Evolutionary conservation across 2,888 invertebrate species (phyloP).

Genomic region (Oscheius onirici): DNA sequence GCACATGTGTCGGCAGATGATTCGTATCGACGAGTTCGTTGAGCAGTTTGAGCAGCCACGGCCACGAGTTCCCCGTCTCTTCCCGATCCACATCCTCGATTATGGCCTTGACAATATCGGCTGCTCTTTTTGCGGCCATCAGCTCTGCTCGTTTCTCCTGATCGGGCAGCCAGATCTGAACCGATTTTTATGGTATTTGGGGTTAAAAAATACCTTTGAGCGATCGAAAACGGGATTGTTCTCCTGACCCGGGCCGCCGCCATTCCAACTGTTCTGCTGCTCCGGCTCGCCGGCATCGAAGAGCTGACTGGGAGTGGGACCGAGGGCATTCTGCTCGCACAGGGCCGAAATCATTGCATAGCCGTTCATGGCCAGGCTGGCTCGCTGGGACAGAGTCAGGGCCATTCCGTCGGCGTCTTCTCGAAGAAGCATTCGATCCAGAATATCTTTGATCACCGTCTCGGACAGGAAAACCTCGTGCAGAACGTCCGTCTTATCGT

Average conservation of each 20-base stretch:
- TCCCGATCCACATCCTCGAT: slow-evolving; percentile 35
- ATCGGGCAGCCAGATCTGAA: slow-evolving; percentile 43
- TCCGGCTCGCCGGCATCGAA: slow-evolving; percentile 27
- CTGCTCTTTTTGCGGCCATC: slow-evolving; percentile 24
- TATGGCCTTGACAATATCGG: slow-evolving; percentile 30
- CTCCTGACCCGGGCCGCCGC: slow-evolving; percentile 7
- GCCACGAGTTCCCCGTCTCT: slow-evolving; percentile 42
- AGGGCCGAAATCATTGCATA: slow-evolving; percentile 32
- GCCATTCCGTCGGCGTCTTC: background rate
- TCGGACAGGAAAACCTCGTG: slow-evolving; percentile 30
- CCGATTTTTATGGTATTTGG: background rate
- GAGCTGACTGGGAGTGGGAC: slow-evolving; percentile 4
- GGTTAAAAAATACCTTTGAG: background rate
- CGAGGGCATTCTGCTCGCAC: slow-evolving; percentile 14
- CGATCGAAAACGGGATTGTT: background rate
- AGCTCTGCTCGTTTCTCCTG: slow-evolving; percentile 41
- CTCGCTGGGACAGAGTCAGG: background rate
- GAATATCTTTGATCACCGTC: slow-evolving; percentile 1
- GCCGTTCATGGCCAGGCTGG: slow-evolving; percentile 15
- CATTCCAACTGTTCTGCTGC: slow-evolving; percentile 1
- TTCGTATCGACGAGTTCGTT: slow-evolving; percentile 55
- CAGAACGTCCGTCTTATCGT: slow-evolving; percentile 36
- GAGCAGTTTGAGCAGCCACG: slow-evolving; percentile 50
- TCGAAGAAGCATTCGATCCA: slow-evolving; percentile 15
- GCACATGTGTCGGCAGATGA: slow-evolving; percentile 48